Evolutionary conservation across 1,140 invertebrate species (phyloP), one percentile per base, ranked within the genome.

Genomic region (Myzus persicae): DNA sequence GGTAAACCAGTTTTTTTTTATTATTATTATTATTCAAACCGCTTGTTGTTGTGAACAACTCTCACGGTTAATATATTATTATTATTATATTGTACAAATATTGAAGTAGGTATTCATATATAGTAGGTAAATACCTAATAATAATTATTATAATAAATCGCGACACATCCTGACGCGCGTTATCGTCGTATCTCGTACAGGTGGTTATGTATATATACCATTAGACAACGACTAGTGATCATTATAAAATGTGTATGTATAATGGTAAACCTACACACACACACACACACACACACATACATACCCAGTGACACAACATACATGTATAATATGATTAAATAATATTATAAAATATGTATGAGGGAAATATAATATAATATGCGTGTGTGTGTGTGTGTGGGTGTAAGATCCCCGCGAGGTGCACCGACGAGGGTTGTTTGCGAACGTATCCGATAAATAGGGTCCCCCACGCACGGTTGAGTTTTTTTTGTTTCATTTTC

Each of bases 131-230:
- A 90, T 38, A 76, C 59, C 59, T 76, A 40, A 42, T 90, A 40
- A 90, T 59, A 59, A 90, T 90, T 67, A 90, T 90, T 67, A 76
- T 76, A 90, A 67, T 67, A 90, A 90, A 89, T 89, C 36, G 88
- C 88, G 88, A 51, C 46, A 89, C 59, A 76, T 76, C n/a, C n/a
- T 76, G 59, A 76, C 59, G n/a, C 59, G 31, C n/a, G 59, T 76
- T 76, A 76, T 76, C 59, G 5, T 76, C n/a, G n/a, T 76, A 76
- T 76, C 59, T 76, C 14, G 14, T 76, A 76, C 59, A 36, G n/a
- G 59, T 76, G 59, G 59, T 76, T 76, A 76, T 14, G 59, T 76
- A 76, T n/a, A 76, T 76, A 76, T 76, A 76, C 59, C 59, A 76
- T 76, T 82, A 82, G 20, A 82, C 76, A 38, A 82, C 36, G 36